Percentiles rank a stretch among this genome's conserved stretches.
phyloP scores from a whole-genome alignment of 2,888 invertebrate species.

The Thera obeliscata region DNA sequence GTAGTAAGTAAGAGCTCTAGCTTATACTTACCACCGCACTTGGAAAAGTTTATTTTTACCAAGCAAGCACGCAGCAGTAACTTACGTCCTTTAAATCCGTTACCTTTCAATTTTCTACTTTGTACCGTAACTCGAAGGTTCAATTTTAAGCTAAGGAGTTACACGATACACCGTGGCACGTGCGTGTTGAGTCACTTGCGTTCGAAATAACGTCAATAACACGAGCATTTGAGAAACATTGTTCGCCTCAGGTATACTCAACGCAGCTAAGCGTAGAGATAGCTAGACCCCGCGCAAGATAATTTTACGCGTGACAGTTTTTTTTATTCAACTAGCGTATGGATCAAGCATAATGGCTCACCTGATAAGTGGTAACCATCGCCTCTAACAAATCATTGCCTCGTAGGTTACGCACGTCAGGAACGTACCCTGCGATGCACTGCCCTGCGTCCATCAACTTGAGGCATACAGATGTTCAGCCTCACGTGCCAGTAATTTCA shows the following conservation, averaged over 20 bases:
- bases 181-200: constrained; percentile 27
- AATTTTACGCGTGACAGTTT: no score
- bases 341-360: no score
- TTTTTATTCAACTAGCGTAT: no score
- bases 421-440: no score
- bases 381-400: no score
- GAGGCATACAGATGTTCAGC: no score
- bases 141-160: constrained; percentile 2
- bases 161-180: constrained; percentile 18
- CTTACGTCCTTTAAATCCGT: neutral
- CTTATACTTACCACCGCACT: neutral
- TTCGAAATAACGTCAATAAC: constrained; percentile 26
- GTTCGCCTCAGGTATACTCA: constrained; percentile 12
- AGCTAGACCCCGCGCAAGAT: constrained; percentile 1
- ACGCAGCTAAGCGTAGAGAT: neutral
- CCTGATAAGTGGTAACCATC: no score
- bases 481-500: no score
- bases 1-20: no score
- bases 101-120: constrained; percentile 7
- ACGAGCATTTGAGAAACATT: constrained; percentile 22
- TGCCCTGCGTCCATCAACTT: no score
- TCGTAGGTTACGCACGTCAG: no score
- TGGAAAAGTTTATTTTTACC: constrained; percentile 3
- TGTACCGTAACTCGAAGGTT: neutral
- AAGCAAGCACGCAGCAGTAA: constrained; percentile 1